These are phyloP conservation scores for Syndactyla subalaris DNA, from an alignment of 2,797 vertebrate genomes.

Conservation along the genomic window DNA sequence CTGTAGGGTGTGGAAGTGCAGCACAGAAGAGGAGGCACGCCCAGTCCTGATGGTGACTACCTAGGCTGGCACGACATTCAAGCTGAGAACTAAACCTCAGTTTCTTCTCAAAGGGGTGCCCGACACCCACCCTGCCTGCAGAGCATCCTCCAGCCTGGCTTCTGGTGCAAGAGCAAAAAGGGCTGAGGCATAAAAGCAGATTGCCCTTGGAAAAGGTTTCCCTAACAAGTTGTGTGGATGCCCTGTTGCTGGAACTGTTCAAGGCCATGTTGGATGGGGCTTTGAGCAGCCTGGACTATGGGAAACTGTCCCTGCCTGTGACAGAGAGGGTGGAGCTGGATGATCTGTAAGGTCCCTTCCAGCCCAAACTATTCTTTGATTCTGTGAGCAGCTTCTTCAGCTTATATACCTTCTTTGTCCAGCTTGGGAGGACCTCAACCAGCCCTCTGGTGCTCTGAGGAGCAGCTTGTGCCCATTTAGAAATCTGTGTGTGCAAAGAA, in stretches of 20 bases:
- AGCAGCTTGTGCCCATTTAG: background rate
- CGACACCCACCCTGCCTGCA: background rate
- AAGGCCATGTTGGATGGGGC: background rate
- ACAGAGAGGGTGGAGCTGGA: background rate
- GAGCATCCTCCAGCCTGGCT: background rate
- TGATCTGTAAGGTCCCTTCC: background rate
- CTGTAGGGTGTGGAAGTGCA: background rate
- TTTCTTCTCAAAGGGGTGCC: background rate
- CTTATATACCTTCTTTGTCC: background rate
- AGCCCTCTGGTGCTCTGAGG: background rate
- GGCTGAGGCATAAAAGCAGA: background rate
- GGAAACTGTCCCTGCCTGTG: background rate
- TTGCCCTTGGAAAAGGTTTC: background rate
- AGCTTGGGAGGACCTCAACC: background rate
- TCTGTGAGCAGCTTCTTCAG: background rate
- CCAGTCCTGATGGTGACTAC: background rate
- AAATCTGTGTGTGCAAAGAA: background rate
- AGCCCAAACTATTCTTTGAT: background rate
- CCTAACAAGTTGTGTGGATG: background rate
- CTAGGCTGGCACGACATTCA: fast-evolving
- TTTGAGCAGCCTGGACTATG: background rate
- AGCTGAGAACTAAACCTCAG: background rate
- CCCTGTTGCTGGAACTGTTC: background rate
- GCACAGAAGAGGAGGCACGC: background rate
- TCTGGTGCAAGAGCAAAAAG: background rate